phyloP scores from a whole-genome alignment of 2,113 vertebrate species.

The Oryzias woworae region DNA sequence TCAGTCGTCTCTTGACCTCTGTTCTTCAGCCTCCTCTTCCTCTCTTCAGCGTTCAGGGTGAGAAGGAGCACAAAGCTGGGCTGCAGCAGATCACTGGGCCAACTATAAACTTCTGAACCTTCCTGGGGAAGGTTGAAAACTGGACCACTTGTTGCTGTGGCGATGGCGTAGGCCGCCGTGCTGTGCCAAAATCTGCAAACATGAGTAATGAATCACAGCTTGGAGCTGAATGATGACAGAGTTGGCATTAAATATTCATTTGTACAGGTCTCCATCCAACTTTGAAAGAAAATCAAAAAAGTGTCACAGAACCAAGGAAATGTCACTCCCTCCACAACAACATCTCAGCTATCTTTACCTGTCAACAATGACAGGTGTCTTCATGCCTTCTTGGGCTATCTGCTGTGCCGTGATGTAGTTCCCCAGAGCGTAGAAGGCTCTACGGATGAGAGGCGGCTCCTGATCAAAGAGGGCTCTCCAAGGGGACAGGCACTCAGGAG shows the following conservation, averaged over 20 bases:
- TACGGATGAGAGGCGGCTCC: conserved; percentile 83
- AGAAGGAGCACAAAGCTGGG: conserved; percentile 87
- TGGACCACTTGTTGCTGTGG: conserved; percentile 83
- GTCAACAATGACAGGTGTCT: conserved; percentile 87
- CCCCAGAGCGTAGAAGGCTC: conserved; percentile 91
- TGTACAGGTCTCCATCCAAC: conserved; percentile 3
- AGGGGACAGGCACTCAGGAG: conserved; percentile 82
- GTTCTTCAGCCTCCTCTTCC: conserved; percentile 75
- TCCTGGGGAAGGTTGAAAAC: conserved; percentile 79
- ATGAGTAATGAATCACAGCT: conserved; percentile 11
- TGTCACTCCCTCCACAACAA: neutral
- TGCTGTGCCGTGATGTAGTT: conserved; percentile 90
- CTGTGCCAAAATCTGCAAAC: conserved; percentile 91
- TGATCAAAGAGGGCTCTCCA: conserved; percentile 87
- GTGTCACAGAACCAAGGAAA: conserved; percentile 15
- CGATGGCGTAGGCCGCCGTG: conserved; percentile 90
- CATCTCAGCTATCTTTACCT: conserved; percentile 74
- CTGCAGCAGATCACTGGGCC: conserved; percentile 87
- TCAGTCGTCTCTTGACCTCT: conserved; percentile 82
- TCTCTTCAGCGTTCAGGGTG: conserved; percentile 82
- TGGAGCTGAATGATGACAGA: conserved; percentile 10
- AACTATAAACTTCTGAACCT: conserved; percentile 83
- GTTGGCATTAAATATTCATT: conserved; percentile 18
- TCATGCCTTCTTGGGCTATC: conserved; percentile 75
- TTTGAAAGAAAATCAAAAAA: conserved; percentile 9